Conservation (phyloP, 1,140 invertebrate genomes). For the Paraescarpia echinospica region DNA sequence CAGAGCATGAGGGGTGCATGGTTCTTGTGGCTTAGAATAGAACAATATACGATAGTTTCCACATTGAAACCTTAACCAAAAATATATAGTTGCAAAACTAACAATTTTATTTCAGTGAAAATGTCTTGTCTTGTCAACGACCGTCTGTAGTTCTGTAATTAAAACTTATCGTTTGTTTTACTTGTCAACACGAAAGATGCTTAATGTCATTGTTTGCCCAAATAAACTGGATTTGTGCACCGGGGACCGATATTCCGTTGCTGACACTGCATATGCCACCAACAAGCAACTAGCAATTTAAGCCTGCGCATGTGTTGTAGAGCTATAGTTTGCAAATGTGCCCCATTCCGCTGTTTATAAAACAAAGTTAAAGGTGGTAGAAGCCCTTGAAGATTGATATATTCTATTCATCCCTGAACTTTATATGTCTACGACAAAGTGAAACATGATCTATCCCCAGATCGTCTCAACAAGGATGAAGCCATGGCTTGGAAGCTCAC, state of each 20-base stretch:
- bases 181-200: too few relatives aligned
- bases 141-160: too few relatives aligned
- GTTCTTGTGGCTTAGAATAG: too few relatives aligned
- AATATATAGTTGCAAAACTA: background rate
- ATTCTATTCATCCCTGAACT: background rate
- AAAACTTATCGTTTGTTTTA: too few relatives aligned
- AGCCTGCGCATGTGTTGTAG: background rate
- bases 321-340: background rate
- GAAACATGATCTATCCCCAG: background rate
- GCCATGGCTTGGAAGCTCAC: background rate
- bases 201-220: background rate
- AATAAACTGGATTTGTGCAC: background rate
- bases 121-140: too few relatives aligned
- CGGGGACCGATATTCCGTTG: background rate
- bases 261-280: background rate
- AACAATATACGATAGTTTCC: background rate
- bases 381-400: background rate
- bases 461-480: background rate
- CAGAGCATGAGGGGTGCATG: too few relatives aligned
- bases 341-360: background rate
- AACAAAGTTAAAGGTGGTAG: background rate
- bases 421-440: background rate
- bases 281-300: background rate
- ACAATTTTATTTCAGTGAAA: background rate
- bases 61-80: background rate